A percentile compares a stretch with the other conserved stretches of the same genome.
These are phyloP conservation scores for Dryobates pubescens DNA, from an alignment of 2,797 vertebrate genomes.

Conservation along the genomic window DNA sequence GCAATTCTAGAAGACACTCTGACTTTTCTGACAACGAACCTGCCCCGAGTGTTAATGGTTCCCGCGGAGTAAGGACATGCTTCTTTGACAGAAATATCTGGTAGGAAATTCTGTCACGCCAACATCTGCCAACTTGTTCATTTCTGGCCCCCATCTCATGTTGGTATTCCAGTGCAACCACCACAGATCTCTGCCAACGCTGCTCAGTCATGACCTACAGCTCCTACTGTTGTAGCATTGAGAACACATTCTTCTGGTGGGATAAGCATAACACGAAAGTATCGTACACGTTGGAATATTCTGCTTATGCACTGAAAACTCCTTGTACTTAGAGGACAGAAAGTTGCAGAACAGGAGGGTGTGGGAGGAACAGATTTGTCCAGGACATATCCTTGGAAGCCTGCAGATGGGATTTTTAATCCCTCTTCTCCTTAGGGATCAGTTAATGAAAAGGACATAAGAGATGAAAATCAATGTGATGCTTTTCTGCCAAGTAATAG, in stretches of 20 bases:
- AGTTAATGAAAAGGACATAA: not conserved
- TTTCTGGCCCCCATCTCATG: not conserved
- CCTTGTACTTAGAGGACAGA: not conserved
- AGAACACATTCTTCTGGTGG: not conserved
- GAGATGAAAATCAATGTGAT: conserved; percentile 2
- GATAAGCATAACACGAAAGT: not conserved
- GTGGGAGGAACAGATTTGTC: not conserved
- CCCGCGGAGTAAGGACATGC: not conserved
- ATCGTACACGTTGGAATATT: not conserved
- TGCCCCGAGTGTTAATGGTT: not conserved
- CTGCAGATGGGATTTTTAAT: not conserved
- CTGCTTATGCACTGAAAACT: not conserved
- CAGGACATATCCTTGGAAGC: not conserved
- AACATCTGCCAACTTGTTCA: not conserved
- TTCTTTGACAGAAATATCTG: not conserved
- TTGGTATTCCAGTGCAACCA: not conserved
- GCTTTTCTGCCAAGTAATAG: conserved; percentile 15
- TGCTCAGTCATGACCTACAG: not conserved
- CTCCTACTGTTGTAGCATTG: rapidly evolving
- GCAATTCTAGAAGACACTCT: not conserved
- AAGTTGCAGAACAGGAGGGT: not conserved
- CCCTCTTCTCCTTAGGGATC: not conserved
- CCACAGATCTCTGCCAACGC: not conserved
- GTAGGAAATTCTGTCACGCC: not conserved
- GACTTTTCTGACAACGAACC: not conserved